These are phyloP conservation scores for Aethina tumida DNA, from an alignment of 1,140 invertebrate genomes.

Conservation along the genomic window DNA sequence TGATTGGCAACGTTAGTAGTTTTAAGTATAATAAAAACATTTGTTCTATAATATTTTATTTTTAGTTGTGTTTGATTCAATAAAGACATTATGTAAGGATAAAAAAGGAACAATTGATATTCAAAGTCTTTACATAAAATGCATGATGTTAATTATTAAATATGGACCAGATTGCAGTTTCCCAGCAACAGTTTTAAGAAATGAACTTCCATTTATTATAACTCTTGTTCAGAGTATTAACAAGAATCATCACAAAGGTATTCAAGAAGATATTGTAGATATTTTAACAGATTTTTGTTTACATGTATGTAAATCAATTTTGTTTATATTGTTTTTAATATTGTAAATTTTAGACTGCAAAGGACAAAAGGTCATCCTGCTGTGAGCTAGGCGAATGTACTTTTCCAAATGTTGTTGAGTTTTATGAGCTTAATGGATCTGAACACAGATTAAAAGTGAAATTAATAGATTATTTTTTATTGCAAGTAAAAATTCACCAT, in stretches of 20 bases:
- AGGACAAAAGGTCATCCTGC: conserved; percentile 26
- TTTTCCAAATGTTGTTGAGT: conserved; percentile 15
- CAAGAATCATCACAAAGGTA: conserved; percentile 4
- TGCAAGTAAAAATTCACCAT: conserved; percentile 30
- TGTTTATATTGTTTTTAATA: conserved; percentile 1
- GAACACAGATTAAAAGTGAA: conserved; percentile 16
- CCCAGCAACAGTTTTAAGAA: conserved; percentile 14
- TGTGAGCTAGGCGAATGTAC: conserved; percentile 29
- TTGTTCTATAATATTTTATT: conserved; percentile 7
- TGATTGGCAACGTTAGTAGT: conserved; percentile 20
- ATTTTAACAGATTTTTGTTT: conserved; percentile 20
- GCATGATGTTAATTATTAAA: conserved; percentile 21
- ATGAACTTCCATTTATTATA: conserved; percentile 24
- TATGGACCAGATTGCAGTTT: conserved; percentile 21
- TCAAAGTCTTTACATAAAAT: conserved; percentile 16
- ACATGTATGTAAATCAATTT: conserved; percentile 23
- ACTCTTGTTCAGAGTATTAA: conserved; percentile 17
- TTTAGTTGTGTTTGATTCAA: conserved; percentile 15
- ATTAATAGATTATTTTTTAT: conserved; percentile 9
- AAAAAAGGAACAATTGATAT: conserved; percentile 8
- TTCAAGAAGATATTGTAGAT: conserved; percentile 20
- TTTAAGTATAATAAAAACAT: not conserved
- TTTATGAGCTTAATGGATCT: conserved; percentile 20
- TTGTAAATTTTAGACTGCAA: conserved; percentile 24
- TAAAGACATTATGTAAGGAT: conserved; percentile 6